Evolutionary conservation across 2,888 invertebrate genomes (phyloP), one percentile per base, ranked within the genome.

Genomic region (Oligia latruncula): DNA sequence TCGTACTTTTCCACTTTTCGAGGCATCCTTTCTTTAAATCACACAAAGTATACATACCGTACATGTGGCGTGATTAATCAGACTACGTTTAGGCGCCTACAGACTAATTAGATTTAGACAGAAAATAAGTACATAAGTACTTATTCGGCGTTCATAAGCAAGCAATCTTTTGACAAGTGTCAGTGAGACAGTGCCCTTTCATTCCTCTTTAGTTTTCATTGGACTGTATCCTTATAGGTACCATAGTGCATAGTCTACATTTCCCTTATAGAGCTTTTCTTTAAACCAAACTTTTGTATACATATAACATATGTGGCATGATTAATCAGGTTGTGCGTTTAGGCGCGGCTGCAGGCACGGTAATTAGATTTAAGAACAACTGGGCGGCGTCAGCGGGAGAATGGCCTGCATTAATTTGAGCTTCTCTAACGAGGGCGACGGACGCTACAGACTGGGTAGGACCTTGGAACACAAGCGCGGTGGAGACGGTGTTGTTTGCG

Each of bases 291-390:
- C 40, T 64, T 60, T 2, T 52, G 29, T n/a, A 4, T 49, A 55
- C 55, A 4, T 52, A 52, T 71, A 73, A 68, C 55, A 46, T 1
- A 29, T 68, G 77, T 78, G 74, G 58, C 71, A 87, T 89, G 87
- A 92, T 92, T 90, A 92, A 92, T 92, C 92, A 90, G 90, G 79
- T 82, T 86, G 89, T 92, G 92, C 91, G 91, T 91, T 90, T 89
- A 88, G 92, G 91, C 91, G 89, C 89, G 90, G 90, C 90, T 93
- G 90, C 89, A 91, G 93, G 93, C 93, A 93, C 90, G 95, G 96
- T 96, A 96, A 97, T 97, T 97, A 96, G 96, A 96, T 97, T 97
- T 97, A 96, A 97, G 96, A 97, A 97, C 96, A 97, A 96, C 96
- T 95, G 96, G 96, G 93, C 93, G 93, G 95, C 96, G 96, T 95